phyloP scores from a whole-genome alignment of 2,888 invertebrate genomes.

The Drosophila diplacantha region DNA sequence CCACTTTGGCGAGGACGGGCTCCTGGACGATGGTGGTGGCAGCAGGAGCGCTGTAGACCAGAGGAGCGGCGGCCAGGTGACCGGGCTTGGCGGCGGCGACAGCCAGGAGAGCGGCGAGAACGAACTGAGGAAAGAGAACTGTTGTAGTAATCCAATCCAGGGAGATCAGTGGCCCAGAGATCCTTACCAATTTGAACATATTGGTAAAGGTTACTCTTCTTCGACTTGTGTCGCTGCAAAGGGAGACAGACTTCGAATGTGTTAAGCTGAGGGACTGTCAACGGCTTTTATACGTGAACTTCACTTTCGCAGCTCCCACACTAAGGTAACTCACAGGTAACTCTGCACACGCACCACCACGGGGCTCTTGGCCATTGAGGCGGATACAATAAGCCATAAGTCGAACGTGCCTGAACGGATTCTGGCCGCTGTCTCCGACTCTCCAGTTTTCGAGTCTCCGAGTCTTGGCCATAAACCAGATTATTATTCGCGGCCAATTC shows the following conservation, averaged over 20 bases:
- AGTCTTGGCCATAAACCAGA: slow-evolving; percentile 56
- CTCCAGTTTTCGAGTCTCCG: neutral
- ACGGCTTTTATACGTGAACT: slow-evolving; percentile 73
- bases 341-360: slow-evolving; percentile 13
- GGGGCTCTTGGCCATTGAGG: slow-evolving; percentile 35
- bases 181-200: slow-evolving; percentile 77
- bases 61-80: slow-evolving; percentile 54
- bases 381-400: slow-evolving; percentile 48
- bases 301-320: slow-evolving; percentile 47
- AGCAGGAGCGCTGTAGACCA: slow-evolving; percentile 64
- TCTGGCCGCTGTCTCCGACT: slow-evolving; percentile 43
- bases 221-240: slow-evolving; percentile 65
- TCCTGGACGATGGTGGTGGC: slow-evolving; percentile 65
- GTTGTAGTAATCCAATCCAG: neutral
- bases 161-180: neutral
- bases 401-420: slow-evolving; percentile 65
- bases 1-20: slow-evolving; percentile 71
- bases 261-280: slow-evolving; percentile 45
- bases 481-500: slow-evolving; percentile 65
- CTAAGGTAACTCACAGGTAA: slow-evolving; percentile 13
- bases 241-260: slow-evolving; percentile 54
- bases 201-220: slow-evolving; percentile 67
- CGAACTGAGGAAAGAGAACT: slow-evolving; percentile 44
- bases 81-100: slow-evolving; percentile 75
- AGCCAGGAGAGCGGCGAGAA: slow-evolving; percentile 74